Conservation (phyloP, 2,888 invertebrate species). For the Folsomia candida region DNA sequence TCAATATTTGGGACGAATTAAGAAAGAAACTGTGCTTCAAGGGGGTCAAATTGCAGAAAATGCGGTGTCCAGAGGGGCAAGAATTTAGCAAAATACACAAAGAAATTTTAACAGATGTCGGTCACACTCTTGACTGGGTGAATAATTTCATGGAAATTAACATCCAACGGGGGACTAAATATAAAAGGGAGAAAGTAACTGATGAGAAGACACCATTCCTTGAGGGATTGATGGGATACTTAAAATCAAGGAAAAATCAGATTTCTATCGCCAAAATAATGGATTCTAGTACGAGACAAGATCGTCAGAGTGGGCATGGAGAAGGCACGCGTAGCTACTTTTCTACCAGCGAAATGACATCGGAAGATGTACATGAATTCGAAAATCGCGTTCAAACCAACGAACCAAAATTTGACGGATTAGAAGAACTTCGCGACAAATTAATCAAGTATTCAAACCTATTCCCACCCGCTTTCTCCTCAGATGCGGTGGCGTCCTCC, state of each 20-base stretch:
- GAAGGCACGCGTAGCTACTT: neutral
- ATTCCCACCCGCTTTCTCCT: neutral
- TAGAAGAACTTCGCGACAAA: neutral
- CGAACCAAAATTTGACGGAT: neutral
- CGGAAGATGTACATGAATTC: neutral
- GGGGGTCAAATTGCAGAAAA: neutral
- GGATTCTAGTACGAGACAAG: neutral
- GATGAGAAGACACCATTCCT: neutral
- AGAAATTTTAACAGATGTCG: neutral
- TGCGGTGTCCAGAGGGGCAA: neutral
- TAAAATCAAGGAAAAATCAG: neutral
- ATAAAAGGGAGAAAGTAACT: too few relatives aligned
- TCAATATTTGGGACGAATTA: neutral
- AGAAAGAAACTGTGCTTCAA: neutral
- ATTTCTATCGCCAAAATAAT: neutral
- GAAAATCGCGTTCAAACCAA: neutral
- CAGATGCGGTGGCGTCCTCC: neutral
- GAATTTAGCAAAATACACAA: neutral
- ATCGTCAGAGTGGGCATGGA: neutral
- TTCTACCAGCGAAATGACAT: neutral
- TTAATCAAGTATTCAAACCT: neutral
- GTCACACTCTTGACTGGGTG: neutral
- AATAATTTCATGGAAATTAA: neutral
- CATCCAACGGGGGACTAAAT: neutral
- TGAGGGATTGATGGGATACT: neutral